These are phyloP conservation scores for Dissostichus mawsoni DNA, from an alignment of 2,113 vertebrate species.

Conservation along the genomic window DNA sequence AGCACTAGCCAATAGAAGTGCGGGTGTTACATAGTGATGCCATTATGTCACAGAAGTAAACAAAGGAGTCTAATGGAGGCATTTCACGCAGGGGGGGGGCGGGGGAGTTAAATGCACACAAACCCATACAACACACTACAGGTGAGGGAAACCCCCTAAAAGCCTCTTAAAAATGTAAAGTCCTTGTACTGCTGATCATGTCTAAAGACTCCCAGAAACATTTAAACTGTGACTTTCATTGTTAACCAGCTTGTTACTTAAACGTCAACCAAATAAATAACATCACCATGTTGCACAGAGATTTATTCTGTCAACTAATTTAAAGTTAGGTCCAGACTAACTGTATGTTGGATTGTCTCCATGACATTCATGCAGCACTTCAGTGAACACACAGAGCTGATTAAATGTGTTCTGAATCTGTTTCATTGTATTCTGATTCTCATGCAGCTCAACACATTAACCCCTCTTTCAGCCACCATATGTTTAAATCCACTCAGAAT, in stretches of 20 bases:
- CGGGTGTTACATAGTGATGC: too few relatives aligned
- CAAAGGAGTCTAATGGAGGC: too few relatives aligned
- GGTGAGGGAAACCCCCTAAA: too few relatives aligned
- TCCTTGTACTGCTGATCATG: background rate
- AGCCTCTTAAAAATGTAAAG: too few relatives aligned
- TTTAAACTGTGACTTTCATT: background rate
- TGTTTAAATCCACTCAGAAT: background rate
- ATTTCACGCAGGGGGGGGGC: too few relatives aligned
- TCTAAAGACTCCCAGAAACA: background rate
- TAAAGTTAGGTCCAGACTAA: background rate
- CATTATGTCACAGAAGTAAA: too few relatives aligned
- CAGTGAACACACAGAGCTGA: background rate
- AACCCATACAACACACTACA: too few relatives aligned
- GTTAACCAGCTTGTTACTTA: background rate
- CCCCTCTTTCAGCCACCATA: background rate
- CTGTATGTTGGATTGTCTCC: background rate
- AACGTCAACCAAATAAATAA: background rate
- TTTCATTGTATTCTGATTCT: conserved; percentile 1
- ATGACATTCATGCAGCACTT: background rate
- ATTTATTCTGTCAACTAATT: background rate
- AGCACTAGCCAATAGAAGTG: too few relatives aligned
- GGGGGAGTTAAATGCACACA: too few relatives aligned
- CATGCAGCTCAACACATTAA: background rate
- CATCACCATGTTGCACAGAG: background rate
- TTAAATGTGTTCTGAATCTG: background rate